Conservation (phyloP, 1,140 invertebrate species). For the Papilio machaon region DNA sequence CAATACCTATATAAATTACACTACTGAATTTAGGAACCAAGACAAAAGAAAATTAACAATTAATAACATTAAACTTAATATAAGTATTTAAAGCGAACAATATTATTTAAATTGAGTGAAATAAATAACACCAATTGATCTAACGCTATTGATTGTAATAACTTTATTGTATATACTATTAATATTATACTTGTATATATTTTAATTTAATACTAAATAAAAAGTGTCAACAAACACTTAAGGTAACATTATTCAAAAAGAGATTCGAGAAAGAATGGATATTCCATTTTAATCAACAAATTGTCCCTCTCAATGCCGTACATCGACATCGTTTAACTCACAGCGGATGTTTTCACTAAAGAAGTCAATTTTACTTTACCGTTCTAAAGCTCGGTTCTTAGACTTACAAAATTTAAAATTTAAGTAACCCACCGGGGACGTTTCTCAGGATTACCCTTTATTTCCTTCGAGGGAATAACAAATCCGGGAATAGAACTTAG, state of each 20-base stretch:
- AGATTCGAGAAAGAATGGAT: neutral
- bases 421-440: constrained; percentile 13
- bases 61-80: too few relatives aligned
- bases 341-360: neutral
- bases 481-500: neutral
- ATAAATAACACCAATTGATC: too few relatives aligned
- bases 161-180: too few relatives aligned
- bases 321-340: neutral
- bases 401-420: constrained; percentile 21
- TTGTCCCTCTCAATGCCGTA: neutral
- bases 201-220: neutral
- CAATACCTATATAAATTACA: too few relatives aligned
- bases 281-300: constrained; percentile 1
- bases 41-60: too few relatives aligned
- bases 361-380: constrained; percentile 17
- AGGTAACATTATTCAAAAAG: neutral
- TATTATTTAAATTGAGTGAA: too few relatives aligned
- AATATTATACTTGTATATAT: too few relatives aligned
- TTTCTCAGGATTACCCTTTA: neutral
- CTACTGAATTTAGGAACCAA: too few relatives aligned
- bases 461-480: constrained; percentile 9
- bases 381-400: neutral
- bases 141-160: too few relatives aligned
- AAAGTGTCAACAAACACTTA: neutral
- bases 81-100: too few relatives aligned